phyloP scores from a whole-genome alignment of 1,140 invertebrate genomes.

The Whitmania pigra region DNA sequence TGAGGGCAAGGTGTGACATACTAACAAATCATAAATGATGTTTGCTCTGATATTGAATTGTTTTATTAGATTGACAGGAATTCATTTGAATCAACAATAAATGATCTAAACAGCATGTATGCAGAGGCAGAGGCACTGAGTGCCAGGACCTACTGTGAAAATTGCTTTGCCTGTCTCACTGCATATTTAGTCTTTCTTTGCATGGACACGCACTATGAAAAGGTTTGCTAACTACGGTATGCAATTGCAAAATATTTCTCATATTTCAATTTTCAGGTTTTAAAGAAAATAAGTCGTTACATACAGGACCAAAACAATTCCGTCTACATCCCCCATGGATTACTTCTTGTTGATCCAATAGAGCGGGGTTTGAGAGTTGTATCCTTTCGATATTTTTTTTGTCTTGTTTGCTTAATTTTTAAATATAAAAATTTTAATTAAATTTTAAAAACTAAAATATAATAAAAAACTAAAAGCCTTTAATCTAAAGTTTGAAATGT shows the following conservation, averaged over 20 bases:
- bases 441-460: no score
- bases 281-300: constrained; percentile 82
- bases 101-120: constrained; percentile 80
- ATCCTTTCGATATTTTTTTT: constrained; percentile 33
- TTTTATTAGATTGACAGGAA: constrained; percentile 65
- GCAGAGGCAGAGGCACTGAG: constrained; percentile 82
- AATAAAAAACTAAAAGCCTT: no score
- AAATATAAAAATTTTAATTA: no score
- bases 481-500: not conserved
- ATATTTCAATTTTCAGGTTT: constrained; percentile 52
- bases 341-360: constrained; percentile 83
- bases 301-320: constrained; percentile 88
- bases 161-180: constrained; percentile 86
- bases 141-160: constrained; percentile 86
- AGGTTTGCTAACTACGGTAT: constrained; percentile 46
- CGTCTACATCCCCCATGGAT: constrained; percentile 77
- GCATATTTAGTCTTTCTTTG: constrained; percentile 92
- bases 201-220: constrained; percentile 86
- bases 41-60: not conserved
- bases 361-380: constrained; percentile 78
- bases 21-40: not conserved
- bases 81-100: constrained; percentile 81
- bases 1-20: constrained; percentile 63
- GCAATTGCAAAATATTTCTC: no score
- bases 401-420: not conserved